Percentiles rank a stretch among this genome's conserved stretches.
Evolutionary conservation across 2,888 invertebrate species (phyloP).

Genomic region (Hemaris fuciformis): DNA sequence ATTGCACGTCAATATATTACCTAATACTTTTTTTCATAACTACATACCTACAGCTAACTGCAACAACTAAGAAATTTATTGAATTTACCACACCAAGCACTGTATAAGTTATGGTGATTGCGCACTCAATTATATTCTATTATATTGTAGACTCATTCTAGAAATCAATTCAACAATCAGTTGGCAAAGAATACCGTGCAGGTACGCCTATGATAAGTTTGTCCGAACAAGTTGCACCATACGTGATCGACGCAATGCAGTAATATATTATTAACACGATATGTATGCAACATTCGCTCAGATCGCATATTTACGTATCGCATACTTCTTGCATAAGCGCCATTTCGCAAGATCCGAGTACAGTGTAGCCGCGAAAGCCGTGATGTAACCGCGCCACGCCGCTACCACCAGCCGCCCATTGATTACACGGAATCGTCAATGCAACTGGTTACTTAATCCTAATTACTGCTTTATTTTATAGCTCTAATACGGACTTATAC

Average conservation of each 20-base stretch:
- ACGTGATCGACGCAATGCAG: slow-evolving; percentile 10
- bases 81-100: background rate
- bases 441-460: slow-evolving; percentile 66
- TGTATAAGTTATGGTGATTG: background rate
- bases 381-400: slow-evolving; percentile 56
- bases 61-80: background rate
- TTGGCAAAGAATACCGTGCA: background rate
- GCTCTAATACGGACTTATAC: background rate
- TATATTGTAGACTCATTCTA: background rate
- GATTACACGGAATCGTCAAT: slow-evolving; percentile 68
- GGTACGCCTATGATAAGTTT: background rate
- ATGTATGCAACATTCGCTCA: slow-evolving; percentile 43
- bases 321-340: slow-evolving; percentile 65
- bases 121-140: background rate
- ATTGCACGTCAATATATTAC: background rate
- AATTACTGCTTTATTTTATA: slow-evolving; percentile 30
- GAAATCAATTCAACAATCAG: background rate
- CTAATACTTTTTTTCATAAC: background rate
- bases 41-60: background rate
- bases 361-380: slow-evolving; percentile 68
- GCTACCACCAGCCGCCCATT: slow-evolving; percentile 54
- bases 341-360: slow-evolving; percentile 67
- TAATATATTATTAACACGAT: slow-evolving; percentile 31
- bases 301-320: slow-evolving; percentile 61
- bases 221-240: slow-evolving; percentile 12